Evolutionary conservation across 2,797 vertebrate species (phyloP).

Genomic region (Karalla daura): DNA sequence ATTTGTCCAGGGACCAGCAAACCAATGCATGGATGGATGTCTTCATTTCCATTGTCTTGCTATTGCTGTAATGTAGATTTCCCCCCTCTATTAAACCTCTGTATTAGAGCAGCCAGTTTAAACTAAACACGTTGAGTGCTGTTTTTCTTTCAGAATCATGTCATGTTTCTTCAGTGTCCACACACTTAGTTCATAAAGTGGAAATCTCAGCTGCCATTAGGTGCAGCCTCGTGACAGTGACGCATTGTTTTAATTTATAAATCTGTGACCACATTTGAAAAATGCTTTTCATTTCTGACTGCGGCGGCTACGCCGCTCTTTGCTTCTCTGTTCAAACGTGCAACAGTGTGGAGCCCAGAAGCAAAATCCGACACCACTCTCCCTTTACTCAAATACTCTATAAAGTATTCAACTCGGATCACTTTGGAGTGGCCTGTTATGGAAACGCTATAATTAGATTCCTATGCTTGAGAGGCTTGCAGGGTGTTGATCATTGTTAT

Average conservation of each 20-base stretch:
- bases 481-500: slow-evolving; percentile 67
- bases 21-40: too few species aligned
- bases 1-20: too few species aligned
- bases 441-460: slow-evolving; percentile 68
- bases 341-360: slow-evolving; percentile 18
- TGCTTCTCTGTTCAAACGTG: slow-evolving; percentile 18
- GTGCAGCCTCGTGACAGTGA: slow-evolving; percentile 33
- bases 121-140: slow-evolving; percentile 2
- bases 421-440: slow-evolving; percentile 45
- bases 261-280: slow-evolving; percentile 52
- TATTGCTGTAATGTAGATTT: too few species aligned
- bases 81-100: not conserved
- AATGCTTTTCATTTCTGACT: slow-evolving; percentile 59
- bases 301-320: slow-evolving; percentile 17
- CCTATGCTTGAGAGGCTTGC: slow-evolving; percentile 50
- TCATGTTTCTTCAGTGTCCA: not conserved
- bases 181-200: slow-evolving; percentile 21
- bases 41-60: too few species aligned
- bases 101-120: not conserved
- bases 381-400: slow-evolving; percentile 35
- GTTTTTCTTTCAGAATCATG: slow-evolving; percentile 2
- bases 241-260: slow-evolving; percentile 54
- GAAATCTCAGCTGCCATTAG: slow-evolving; percentile 3
- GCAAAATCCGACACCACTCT: slow-evolving; percentile 32
- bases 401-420: slow-evolving; percentile 52